Base-by-base conservation (phyloP, 2,888 invertebrate species). In the Hirtodrosophila histrioides region DNA sequence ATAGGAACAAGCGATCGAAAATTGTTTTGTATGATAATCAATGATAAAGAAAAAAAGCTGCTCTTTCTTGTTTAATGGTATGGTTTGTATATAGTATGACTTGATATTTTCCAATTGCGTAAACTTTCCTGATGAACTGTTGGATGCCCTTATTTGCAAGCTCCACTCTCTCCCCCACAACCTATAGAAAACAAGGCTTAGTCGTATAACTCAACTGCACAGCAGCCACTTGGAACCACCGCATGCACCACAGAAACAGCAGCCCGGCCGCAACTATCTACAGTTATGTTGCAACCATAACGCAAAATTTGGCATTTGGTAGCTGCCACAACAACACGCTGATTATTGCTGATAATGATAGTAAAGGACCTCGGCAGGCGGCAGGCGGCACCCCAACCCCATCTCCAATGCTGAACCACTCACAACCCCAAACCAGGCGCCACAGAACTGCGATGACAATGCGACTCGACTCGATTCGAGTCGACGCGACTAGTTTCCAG, bases 321-420 rank as follows among this genome's bases (percentile, higher is more conserved):
- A 51, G 78, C 49, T 58, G 81, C 85, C 87, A 70, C 85, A 85
- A 60, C 64, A 64, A 64, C 65, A 64, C 68, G 44, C 85, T 87
- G 82, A 82, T 82, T 87, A 82, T 85, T 67, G 86, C 87, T 87
- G 86, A 87, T 82, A 87, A 82, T 87, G 87, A 72, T 63, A 58
- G 51, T 46, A 50, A 54, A 65, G 68, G n/a, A n/a, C n/a, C n/a
- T n/a, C n/a, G n/a, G n/a, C n/a, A n/a, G n/a, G n/a, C n/a, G n/a
- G 45, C 66, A 68, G 78, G 56, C 65, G 61, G 48, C 9, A 11
- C 24, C 10, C 9, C 11, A 17, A 17, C 33, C 11, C 0, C 44
- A 4, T 35, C 17, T 35, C 11, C 43, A 33, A 24, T 46, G 11
- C 35, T 41, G 57, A 10, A 44, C 24, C 58, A 35, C 17, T 41